These are phyloP conservation scores for Acronicta alni DNA, from an alignment of 2,888 invertebrate genomes.

Conservation along the genomic window DNA sequence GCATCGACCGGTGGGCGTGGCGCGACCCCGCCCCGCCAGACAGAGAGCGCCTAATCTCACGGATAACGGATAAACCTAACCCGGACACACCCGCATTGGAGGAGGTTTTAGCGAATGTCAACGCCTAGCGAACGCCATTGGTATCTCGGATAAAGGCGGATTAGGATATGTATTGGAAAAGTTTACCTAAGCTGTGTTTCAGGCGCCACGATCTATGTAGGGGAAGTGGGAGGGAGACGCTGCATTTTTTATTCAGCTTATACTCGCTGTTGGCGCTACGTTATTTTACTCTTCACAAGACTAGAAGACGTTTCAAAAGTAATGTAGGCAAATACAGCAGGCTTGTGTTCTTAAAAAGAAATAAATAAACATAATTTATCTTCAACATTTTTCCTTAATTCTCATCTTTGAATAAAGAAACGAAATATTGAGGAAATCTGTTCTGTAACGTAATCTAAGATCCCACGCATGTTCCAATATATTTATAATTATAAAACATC, in stretches of 20 bases:
- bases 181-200: constrained; percentile 56
- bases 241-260: constrained; percentile 4
- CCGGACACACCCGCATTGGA: constrained; percentile 80
- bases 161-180: constrained; percentile 78
- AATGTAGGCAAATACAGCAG: neutral
- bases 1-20: constrained; percentile 88
- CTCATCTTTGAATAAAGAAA: constrained; percentile 17
- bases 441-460: constrained; percentile 12
- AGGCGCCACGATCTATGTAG: constrained; percentile 50
- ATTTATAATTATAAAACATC: constrained; percentile 34
- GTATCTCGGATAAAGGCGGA: constrained; percentile 82
- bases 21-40: constrained; percentile 83
- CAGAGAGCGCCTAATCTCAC: constrained; percentile 84
- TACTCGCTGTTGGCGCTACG: too few relatives aligned
- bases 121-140: constrained; percentile 84
- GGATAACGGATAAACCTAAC: constrained; percentile 88
- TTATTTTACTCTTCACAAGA: neutral
- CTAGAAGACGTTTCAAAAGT: neutral
- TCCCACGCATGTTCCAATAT: constrained; percentile 22
- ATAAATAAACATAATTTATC: neutral
- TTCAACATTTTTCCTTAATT: neutral
- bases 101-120: constrained; percentile 81
- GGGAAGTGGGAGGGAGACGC: constrained; percentile 28
- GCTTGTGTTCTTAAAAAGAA: neutral
- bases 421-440: constrained; percentile 7